Evolutionary conservation across 2,797 vertebrate species (phyloP).

Genomic region (Microctenopoma steveboyesi): DNA sequence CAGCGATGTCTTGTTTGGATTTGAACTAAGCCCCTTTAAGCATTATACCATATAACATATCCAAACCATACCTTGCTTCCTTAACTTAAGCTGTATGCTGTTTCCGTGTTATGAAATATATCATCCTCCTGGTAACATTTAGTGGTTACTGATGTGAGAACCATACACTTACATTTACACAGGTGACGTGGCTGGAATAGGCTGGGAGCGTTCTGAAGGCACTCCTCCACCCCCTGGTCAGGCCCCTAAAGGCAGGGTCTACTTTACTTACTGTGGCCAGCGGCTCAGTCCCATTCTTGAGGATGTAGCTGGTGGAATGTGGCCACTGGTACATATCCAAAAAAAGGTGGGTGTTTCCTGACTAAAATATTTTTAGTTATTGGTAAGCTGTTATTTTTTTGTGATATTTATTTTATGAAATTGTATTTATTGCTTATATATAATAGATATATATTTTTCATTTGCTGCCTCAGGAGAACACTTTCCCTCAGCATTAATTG

Average conservation of each 20-base stretch:
- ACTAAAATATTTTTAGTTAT: not conserved
- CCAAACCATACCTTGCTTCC: slow-evolving; percentile 24
- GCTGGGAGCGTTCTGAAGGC: slow-evolving; percentile 96
- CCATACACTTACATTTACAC: slow-evolving; percentile 27
- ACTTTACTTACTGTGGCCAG: slow-evolving; percentile 97
- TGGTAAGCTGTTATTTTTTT: not conserved
- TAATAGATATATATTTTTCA: not conserved
- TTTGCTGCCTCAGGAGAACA: not conserved
- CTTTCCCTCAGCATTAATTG: not conserved
- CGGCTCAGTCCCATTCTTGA: slow-evolving; percentile 91
- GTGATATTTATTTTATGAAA: too few relatives aligned
- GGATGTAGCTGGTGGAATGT: slow-evolving; percentile 98
- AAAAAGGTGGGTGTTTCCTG: slow-evolving; percentile 87
- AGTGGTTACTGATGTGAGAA: slow-evolving; percentile 1
- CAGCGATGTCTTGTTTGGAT: slow-evolving; percentile 22
- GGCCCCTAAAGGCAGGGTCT: slow-evolving; percentile 95
- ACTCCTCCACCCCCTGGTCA: slow-evolving; percentile 96
- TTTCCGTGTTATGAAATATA: slow-evolving; percentile 6
- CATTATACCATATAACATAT: not conserved
- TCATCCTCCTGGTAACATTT: not conserved
- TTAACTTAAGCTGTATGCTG: slow-evolving; percentile 5
- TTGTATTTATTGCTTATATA: not conserved
- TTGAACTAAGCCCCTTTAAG: slow-evolving; percentile 20
- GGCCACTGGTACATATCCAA: slow-evolving; percentile 98
- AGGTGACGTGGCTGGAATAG: slow-evolving; percentile 97